These are phyloP conservation scores for Rhabdomys dilectus DNA, from an alignment of 2,113 vertebrate genomes.

Conservation along the genomic window DNA sequence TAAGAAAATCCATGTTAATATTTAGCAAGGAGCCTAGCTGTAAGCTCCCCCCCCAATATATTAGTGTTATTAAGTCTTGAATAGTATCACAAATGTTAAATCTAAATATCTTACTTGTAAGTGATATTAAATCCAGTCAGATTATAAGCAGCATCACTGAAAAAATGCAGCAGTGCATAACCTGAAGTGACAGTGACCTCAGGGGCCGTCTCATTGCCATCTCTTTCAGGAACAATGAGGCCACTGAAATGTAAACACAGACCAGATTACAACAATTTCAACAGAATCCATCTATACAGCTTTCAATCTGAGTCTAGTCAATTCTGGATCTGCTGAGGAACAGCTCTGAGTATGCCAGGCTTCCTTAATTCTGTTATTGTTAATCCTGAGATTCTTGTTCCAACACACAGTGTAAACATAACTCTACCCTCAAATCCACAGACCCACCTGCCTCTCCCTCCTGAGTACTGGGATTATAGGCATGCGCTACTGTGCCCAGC, in stretches of 20 bases:
- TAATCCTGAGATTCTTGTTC: not conserved
- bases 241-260: slow-evolving; percentile 88
- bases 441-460: not conserved
- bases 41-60: not conserved
- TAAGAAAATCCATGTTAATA: slow-evolving; percentile 49
- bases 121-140: slow-evolving; percentile 99
- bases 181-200: slow-evolving; percentile 96
- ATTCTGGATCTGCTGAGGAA: not conserved
- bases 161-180: slow-evolving; percentile 96
- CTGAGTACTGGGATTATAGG: not conserved
- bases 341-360: not conserved
- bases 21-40: not conserved
- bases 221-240: slow-evolving; percentile 96
- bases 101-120: slow-evolving; percentile 89
- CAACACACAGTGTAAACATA: not conserved
- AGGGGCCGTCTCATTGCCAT: slow-evolving; percentile 94
- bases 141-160: slow-evolving; percentile 99
- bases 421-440: not conserved
- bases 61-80: slow-evolving; percentile 38
- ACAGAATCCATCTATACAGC: not conserved
- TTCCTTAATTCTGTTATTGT: not conserved
- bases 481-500: not conserved
- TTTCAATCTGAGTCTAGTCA: not conserved
- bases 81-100: slow-evolving; percentile 53
- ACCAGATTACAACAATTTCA: slow-evolving; percentile 9